These are phyloP conservation scores for Odiellus spinosus DNA, from an alignment of 2,888 invertebrate genomes.

Conservation along the genomic window DNA sequence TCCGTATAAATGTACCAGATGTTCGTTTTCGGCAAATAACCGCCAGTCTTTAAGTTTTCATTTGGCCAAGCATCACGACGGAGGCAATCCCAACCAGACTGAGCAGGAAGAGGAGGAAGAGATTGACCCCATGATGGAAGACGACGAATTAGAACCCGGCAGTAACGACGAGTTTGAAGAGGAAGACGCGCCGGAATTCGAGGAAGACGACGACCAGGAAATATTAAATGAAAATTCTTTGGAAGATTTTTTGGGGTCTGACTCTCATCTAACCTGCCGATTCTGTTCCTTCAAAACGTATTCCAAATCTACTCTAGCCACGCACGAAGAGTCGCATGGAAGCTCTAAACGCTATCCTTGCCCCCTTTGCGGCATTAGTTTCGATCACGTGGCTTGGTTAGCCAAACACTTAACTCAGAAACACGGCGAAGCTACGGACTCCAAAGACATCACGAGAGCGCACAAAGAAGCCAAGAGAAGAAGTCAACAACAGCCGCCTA, in stretches of 20 bases:
- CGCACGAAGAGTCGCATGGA: conserved; percentile 14
- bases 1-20: conserved; percentile 14
- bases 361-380: conserved; percentile 18
- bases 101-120: neutral
- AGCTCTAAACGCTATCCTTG: conserved; percentile 16
- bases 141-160: conserved; percentile 3
- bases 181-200: neutral
- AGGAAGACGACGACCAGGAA: neutral
- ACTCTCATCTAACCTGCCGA: conserved; percentile 9
- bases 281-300: conserved; percentile 13
- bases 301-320: conserved; percentile 14
- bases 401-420: conserved; percentile 13
- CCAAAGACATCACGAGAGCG: too few species aligned
- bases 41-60: conserved; percentile 17
- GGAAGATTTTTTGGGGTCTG: neutral
- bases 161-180: neutral
- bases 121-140: neutral
- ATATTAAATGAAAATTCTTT: neutral
- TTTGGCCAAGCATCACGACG: conserved; percentile 15
- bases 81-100: neutral
- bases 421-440: conserved; percentile 10
- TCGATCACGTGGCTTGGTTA: conserved; percentile 16
- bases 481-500: conserved; percentile 8
- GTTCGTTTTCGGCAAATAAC: conserved; percentile 15
- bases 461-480: too few species aligned